Base-by-base conservation (phyloP, 2,113 vertebrate genomes). In the Ursus arctos region DNA sequence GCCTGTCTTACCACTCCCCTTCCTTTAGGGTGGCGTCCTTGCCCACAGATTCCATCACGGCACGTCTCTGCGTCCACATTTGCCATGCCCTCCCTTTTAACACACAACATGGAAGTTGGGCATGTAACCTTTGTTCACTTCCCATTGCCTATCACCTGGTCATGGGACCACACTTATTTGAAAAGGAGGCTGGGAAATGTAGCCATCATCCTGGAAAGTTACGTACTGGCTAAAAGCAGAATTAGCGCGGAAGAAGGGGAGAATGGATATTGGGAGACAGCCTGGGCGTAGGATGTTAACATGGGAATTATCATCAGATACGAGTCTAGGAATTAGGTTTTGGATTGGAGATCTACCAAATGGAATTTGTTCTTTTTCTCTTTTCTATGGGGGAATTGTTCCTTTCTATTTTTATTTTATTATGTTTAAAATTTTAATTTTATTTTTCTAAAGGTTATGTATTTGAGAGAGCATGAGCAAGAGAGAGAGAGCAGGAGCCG, bases 171-270 rank as follows among this genome's bases (percentile, higher is more conserved):
- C 36, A 57, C 19, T 43, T 28, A 57, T 22, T 9, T 85, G 71
- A 91, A 94, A 59, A 69, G n/a, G 88, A 80, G 88, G 4, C 61
- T 71, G 31, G 86, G 43, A 87, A 81, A 87, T 43, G 47, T 74
- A 65, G 55, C 74, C 69, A 81, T 80, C 51, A 59, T 61, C n/a
- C 74, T 82, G 28, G 28, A 72, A 74, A 31, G 16, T 88, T 72
- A 74, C 18, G 7, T 92, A 49, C n/a, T 74, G 65, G 26, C 74
- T 71, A 59, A 72, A 83, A 49, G 59, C 65, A 59, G 36, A 71
- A 71, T 69, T 86, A 63, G 47, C 33, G 0, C 12, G n/a, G 40
- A 63, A 47, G n/a, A 28, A 63, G 21, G 61, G n/a, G 76, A 47
- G 33, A 69, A 53, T 26, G 55, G 74, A 18, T 61, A 18, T 13